Evolutionary conservation across 1,140 invertebrate species (phyloP).

Genomic region (Psilanteris sp.): DNA sequence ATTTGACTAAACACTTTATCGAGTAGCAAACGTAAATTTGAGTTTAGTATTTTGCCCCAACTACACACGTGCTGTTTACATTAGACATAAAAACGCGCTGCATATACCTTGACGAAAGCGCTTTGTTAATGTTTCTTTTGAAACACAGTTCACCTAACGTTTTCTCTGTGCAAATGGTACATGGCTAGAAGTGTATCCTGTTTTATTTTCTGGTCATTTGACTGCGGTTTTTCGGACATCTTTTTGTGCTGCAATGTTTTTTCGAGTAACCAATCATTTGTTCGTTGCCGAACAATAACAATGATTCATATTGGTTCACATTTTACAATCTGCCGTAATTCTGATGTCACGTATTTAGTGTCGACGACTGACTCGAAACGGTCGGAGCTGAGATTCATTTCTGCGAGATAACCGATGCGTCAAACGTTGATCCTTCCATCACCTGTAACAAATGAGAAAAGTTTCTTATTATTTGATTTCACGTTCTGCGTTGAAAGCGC

Average conservation of each 20-base stretch:
- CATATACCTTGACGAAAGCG: constrained; percentile 56
- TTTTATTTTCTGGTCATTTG: constrained; percentile 45
- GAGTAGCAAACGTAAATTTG: too few relatives aligned
- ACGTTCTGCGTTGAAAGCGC: too few relatives aligned
- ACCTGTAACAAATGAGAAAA: constrained; percentile 41
- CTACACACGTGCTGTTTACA: constrained; percentile 10
- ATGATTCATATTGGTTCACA: constrained; percentile 42
- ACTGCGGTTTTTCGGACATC: constrained; percentile 36
- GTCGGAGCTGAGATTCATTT: constrained; percentile 37
- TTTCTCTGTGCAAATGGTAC: constrained; percentile 43
- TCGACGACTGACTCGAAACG: constrained; percentile 20
- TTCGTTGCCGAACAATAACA: constrained; percentile 25
- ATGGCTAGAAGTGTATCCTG: constrained; percentile 48
- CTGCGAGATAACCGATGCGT: constrained; percentile 16
- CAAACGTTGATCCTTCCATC: constrained; percentile 18
- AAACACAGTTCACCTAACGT: constrained; percentile 57
- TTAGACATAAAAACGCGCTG: constrained; percentile 9
- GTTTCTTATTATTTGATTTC: constrained; percentile 28
- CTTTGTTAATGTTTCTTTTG: constrained; percentile 48
- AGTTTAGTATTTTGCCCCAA: constrained; percentile 20
- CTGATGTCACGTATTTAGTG: constrained; percentile 18
- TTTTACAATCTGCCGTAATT: constrained; percentile 30
- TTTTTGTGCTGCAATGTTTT: constrained; percentile 16
- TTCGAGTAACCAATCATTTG: constrained; percentile 36
- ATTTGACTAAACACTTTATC: too few relatives aligned